Evolutionary conservation across 1,140 invertebrate genomes (phyloP), one percentile per base, ranked within the genome.

Genomic region (Diorhabda sublineata): DNA sequence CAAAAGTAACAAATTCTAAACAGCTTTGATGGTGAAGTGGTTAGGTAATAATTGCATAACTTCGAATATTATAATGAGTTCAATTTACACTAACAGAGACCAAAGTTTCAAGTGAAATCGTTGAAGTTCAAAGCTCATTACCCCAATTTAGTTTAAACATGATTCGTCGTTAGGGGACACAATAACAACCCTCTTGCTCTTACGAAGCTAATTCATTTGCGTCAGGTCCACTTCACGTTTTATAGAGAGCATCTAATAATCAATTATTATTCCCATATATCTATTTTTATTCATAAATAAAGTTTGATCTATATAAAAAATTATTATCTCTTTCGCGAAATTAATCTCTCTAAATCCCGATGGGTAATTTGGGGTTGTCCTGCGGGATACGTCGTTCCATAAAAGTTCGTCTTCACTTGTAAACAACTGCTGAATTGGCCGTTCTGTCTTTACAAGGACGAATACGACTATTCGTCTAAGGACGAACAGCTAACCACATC

Each of bases 91-190:
- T 68, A 44, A 68, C 67, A 62, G 9, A 68, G 45, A 68, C 59
- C 67, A 64, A 63, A 64, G 60, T 68, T 68, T 68, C 60, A 43
- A 45, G 42, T 45, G 45, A 63, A 68, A 68, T 68, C 67, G 57
- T 68, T 71, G 71, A 72, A 75, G 70, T 75, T 75, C 72, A 66
- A 71, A 76, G 70, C 75, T 77, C 73, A 77, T 77, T 77, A 77
- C 70, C 76, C 74, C 75, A 77, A 76, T 77, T 76, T 75, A 75
- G 72, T 74, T 75, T 69, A 75, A 77, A 76, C 76, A 77, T 77
- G 76, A 77, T 75, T 77, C 76, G 71, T 75, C 75, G 75, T 76
- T 77, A 68, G 74, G 66, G 69, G 63, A 75, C 57, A 64, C 67
- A 62, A 73, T 75, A 77, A 75, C 73, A 75, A 69, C 62, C 64